These are phyloP conservation scores for Pollenia angustigena DNA, from an alignment of 2,888 invertebrate genomes.

Conservation along the genomic window DNA sequence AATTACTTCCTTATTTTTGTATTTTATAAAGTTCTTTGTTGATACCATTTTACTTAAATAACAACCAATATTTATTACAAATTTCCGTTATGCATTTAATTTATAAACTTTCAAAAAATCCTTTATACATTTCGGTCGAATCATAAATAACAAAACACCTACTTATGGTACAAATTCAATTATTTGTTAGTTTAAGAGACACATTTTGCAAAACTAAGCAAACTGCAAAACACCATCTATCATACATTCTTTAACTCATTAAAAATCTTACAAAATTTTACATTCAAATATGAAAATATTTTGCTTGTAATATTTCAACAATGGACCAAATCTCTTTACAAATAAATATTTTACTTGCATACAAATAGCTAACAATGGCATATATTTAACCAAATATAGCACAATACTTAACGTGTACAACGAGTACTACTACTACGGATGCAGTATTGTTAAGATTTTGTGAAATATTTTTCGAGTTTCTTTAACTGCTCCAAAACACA, in stretches of 20 bases:
- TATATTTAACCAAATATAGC: conserved; percentile 60
- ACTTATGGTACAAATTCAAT: neutral
- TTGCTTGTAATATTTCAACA: conserved; percentile 15
- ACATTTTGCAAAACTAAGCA: neutral
- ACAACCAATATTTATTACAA: conserved; percentile 1
- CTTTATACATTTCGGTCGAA: conserved; percentile 9
- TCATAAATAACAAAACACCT: conserved; percentile 40
- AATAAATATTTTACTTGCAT: neutral
- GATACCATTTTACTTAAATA: too few relatives aligned
- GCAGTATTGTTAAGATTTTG: conserved; percentile 28
- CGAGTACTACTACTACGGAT: too few relatives aligned
- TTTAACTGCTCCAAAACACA: conserved; percentile 23
- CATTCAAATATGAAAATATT: conserved; percentile 24
- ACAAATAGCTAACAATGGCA: conserved; percentile 39
- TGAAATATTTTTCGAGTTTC: conserved; percentile 2
- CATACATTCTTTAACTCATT: conserved; percentile 43
- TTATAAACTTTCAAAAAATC: conserved; percentile 41
- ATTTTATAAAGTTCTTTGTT: too few relatives aligned
- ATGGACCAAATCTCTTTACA: conserved; percentile 19
- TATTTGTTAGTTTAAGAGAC: neutral
- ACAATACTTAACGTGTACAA: conserved; percentile 16
- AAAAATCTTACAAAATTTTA: conserved; percentile 14
- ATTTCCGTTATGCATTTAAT: conserved; percentile 8
- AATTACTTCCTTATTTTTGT: too few relatives aligned
- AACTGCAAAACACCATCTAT: conserved; percentile 1